Conservation (phyloP, 2,888 invertebrate genomes). For the Hermaeophaga mercurialis region DNA sequence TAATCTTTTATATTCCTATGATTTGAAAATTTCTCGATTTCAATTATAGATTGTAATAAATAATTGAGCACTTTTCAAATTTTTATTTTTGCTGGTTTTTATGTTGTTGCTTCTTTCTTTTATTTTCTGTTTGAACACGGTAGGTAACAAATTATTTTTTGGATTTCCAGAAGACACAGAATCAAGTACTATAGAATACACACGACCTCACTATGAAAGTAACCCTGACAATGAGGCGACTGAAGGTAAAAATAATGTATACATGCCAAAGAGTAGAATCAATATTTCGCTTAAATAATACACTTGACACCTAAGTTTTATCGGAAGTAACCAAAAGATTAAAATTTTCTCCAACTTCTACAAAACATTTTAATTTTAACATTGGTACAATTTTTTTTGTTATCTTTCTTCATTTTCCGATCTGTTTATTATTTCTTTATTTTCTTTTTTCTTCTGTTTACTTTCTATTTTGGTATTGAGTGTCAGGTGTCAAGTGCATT, state of each 20-base stretch:
- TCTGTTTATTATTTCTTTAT: background rate
- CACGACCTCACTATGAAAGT: constrained; percentile 8
- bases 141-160: constrained; percentile 12
- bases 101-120: constrained; percentile 1
- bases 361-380: too few species aligned
- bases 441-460: background rate
- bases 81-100: background rate
- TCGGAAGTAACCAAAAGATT: too few species aligned
- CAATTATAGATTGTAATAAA: too few species aligned
- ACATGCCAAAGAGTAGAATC: constrained; percentile 1
- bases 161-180: constrained; percentile 22
- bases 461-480: background rate
- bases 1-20: too few species aligned
- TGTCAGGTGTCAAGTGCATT: constrained; percentile 23
- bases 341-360: too few species aligned
- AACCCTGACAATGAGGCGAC: constrained; percentile 2
- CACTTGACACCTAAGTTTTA: constrained; percentile 18
- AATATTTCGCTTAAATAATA: constrained; percentile 14
- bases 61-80: too few species aligned
- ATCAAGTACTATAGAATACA: constrained; percentile 14
- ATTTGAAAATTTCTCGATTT: too few species aligned
- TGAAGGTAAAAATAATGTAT: constrained; percentile 15
- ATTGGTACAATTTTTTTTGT: background rate
- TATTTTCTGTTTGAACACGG: background rate
- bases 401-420: background rate